Evolutionary conservation across 2,113 vertebrate genomes (phyloP).

Genomic region (Ictidomys tridecemlineatus): DNA sequence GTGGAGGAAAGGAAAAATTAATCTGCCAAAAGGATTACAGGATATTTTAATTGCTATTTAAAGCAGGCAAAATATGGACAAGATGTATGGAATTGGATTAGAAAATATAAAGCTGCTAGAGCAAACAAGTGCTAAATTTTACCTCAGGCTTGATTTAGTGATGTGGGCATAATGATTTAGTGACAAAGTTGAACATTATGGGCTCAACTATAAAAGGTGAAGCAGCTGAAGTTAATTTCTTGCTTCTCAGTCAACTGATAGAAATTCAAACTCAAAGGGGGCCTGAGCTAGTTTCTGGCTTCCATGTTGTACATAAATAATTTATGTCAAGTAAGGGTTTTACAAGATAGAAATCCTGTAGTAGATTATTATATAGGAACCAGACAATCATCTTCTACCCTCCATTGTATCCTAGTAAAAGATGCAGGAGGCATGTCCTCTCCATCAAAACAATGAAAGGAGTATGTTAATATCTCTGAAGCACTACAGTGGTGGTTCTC

Average conservation of each 20-base stretch:
- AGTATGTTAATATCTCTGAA: not conserved
- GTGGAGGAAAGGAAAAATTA: not conserved
- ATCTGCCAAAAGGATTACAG: not conserved
- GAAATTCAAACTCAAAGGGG: slow-evolving; percentile 14
- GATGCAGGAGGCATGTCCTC: not conserved
- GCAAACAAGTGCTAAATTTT: not conserved
- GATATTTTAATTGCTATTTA: not conserved
- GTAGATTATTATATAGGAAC: not conserved
- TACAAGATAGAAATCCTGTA: not conserved
- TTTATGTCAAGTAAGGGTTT: not conserved
- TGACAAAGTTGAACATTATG: not conserved
- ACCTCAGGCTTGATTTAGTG: not conserved
- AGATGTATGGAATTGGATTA: not conserved
- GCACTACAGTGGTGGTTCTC: not conserved
- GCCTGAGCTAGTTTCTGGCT: not conserved
- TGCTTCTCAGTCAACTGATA: not conserved
- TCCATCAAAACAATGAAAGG: not conserved
- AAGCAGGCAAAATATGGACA: not conserved
- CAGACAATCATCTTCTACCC: not conserved
- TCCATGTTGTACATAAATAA: not conserved
- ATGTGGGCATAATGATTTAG: not conserved
- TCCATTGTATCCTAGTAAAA: not conserved
- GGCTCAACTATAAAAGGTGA: not conserved
- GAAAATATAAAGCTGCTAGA: not conserved
- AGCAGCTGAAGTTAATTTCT: not conserved